Conservation (phyloP, 2,797 vertebrate genomes). For the Poeciliopsis presidionis region DNA sequence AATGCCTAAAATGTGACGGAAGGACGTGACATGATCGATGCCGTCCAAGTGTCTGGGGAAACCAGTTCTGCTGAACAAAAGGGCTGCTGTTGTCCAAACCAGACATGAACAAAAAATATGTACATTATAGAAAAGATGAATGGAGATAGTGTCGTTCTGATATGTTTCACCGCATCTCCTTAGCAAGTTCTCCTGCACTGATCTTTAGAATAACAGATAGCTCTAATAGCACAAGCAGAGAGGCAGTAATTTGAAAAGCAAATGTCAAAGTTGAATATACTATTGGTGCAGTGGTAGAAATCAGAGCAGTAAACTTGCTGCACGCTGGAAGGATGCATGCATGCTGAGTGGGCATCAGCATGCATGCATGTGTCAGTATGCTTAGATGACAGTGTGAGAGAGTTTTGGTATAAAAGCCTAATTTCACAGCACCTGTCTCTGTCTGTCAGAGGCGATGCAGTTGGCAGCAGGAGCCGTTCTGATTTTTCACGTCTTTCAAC, state of each 20-base stretch:
- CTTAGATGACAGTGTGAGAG: slow-evolving; percentile 22
- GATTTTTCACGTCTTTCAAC: slow-evolving; percentile 54
- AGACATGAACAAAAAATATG: slow-evolving; percentile 6
- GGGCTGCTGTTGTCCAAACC: slow-evolving; percentile 2
- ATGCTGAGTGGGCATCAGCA: slow-evolving; percentile 47
- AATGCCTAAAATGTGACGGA: slow-evolving; percentile 31
- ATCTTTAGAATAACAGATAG: background rate
- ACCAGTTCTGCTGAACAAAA: background rate
- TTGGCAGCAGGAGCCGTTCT: slow-evolving; percentile 70
- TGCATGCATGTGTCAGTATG: slow-evolving; percentile 40
- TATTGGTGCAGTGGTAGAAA: slow-evolving; percentile 16
- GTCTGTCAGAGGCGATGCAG: slow-evolving; percentile 71
- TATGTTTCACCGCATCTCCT: background rate
- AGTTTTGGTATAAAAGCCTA: slow-evolving; percentile 48
- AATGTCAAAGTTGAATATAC: slow-evolving; percentile 11
- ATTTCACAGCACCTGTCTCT: slow-evolving; percentile 79
- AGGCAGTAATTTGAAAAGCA: background rate
- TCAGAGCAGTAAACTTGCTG: slow-evolving; percentile 38
- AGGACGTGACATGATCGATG: slow-evolving; percentile 14
- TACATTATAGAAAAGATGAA: slow-evolving; percentile 3
- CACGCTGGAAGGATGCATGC: slow-evolving; percentile 36
- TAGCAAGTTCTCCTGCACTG: background rate
- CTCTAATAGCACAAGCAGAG: background rate
- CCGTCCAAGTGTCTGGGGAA: slow-evolving; percentile 5
- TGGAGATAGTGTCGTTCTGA: slow-evolving; percentile 7